Evolutionary conservation across 2,888 invertebrate genomes (phyloP), one percentile per base, ranked within the genome.

Genomic region (Matsumyia berberina): DNA sequence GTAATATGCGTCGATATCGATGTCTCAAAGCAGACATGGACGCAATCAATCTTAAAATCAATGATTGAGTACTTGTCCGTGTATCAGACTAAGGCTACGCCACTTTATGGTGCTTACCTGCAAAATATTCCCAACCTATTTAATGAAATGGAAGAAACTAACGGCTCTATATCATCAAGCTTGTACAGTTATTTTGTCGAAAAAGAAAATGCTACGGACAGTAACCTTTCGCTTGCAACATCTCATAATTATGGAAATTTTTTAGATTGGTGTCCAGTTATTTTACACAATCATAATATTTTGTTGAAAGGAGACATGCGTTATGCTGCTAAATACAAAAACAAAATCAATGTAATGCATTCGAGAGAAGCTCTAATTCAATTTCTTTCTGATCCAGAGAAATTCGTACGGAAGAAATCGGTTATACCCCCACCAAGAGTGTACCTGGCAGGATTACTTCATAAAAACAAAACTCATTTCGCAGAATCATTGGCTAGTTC

Each of bases 271-370:
- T 95, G 95, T 88, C 95, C 95, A 0, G 92, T 95, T 35, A 91
- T 94, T n/a, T 93, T 93, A 88, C 90, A 91, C 70, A 91, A 93
- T 44, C 88, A 93, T 86, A 91, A 92, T 46, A 91, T 94, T 8
- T 88, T 95, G 17, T 94, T 94, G 93, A 93, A 92, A 90, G 95
- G 95, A n/a, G 94, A 93, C 89, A 90, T 44, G 11, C 92, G 94
- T 72, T 93, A 92, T 87, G 89, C 92, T 17, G 91, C 92, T 0
- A 92, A 92, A 87, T 93, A 93, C 87, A 90, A 93, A 86, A 93
- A 94, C 77, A 93, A 93, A 90, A 86, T 93, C 0, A 93, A 94
- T 89, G 91, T 92, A 55, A 92, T 94, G 86, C 92, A 92, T 24
- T 93, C 92, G 49, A 92, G 93, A 88, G 90, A 92, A 67, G 93